Evolutionary conservation across 2,888 invertebrate genomes (phyloP).

Genomic region (Catocala nupta): DNA sequence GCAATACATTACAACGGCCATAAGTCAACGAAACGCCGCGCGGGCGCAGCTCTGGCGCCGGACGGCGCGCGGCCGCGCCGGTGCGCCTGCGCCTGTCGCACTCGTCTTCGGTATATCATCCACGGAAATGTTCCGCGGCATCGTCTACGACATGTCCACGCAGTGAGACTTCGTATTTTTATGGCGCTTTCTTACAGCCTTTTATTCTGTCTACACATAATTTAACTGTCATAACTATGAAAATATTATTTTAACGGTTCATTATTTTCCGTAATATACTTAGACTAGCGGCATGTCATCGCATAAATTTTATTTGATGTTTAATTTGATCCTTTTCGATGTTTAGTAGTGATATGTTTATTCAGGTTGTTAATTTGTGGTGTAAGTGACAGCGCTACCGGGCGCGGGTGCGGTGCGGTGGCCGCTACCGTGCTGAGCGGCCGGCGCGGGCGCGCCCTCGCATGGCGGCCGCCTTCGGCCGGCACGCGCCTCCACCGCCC

Average conservation of each 20-base stretch:
- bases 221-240: constrained; percentile 71
- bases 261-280: constrained; percentile 46
- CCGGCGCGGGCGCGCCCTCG: constrained; percentile 54
- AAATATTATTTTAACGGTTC: constrained; percentile 67
- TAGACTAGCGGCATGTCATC: constrained; percentile 31
- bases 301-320: constrained; percentile 47
- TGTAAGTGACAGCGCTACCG: constrained; percentile 60
- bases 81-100: constrained; percentile 53
- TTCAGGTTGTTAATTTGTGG: constrained; percentile 58
- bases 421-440: constrained; percentile 45
- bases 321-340: constrained; percentile 47
- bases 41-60: constrained; percentile 61
- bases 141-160: constrained; percentile 75
- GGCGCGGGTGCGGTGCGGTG: constrained; percentile 47
- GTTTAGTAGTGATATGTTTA: constrained; percentile 45
- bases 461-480: constrained; percentile 26
- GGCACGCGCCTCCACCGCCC: constrained; percentile 54
- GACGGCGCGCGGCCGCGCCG: constrained; percentile 34
- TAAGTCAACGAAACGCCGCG: constrained; percentile 83
- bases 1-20: constrained; percentile 81
- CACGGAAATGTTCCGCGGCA: constrained; percentile 54
- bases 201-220: constrained; percentile 78
- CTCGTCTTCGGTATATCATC: constrained; percentile 58
- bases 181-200: constrained; percentile 67
- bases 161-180: constrained; percentile 81